Percentiles rank a stretch among this genome's conserved stretches.
phyloP scores from a whole-genome alignment of 2,113 vertebrate species.

The Malurus elegans region DNA sequence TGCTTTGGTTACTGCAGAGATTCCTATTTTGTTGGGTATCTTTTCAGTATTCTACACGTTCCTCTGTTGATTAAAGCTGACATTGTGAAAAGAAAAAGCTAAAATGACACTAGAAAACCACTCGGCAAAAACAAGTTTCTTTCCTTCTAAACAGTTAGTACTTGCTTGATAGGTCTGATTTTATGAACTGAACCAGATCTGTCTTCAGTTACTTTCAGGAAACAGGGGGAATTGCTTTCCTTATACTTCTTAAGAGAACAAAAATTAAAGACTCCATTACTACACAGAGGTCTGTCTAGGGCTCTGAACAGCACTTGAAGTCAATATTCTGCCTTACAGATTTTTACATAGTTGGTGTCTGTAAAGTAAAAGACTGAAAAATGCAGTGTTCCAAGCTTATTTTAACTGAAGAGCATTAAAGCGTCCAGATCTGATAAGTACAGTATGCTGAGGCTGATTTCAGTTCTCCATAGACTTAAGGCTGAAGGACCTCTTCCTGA shows the following conservation, averaged over 20 bases:
- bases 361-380: background rate
- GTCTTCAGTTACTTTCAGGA: background rate
- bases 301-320: background rate
- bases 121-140: background rate
- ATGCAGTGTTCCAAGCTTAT: background rate
- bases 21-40: background rate
- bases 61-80: background rate
- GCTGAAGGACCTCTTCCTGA: background rate
- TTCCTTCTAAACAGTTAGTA: background rate
- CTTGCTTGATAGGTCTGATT: background rate
- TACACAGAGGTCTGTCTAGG: background rate
- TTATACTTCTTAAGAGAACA: background rate
- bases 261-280: background rate
- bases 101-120: background rate
- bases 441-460: slow-evolving; percentile 2
- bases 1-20: background rate
- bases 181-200: background rate
- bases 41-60: background rate
- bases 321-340: background rate
- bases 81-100: background rate
- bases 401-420: slow-evolving; percentile 15
- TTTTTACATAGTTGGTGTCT: background rate
- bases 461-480: background rate
- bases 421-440: slow-evolving; percentile 30
- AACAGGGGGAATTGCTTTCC: background rate